These are phyloP conservation scores for Helicorthomorpha holstii DNA, from an alignment of 1,140 invertebrate genomes.

Conservation along the genomic window DNA sequence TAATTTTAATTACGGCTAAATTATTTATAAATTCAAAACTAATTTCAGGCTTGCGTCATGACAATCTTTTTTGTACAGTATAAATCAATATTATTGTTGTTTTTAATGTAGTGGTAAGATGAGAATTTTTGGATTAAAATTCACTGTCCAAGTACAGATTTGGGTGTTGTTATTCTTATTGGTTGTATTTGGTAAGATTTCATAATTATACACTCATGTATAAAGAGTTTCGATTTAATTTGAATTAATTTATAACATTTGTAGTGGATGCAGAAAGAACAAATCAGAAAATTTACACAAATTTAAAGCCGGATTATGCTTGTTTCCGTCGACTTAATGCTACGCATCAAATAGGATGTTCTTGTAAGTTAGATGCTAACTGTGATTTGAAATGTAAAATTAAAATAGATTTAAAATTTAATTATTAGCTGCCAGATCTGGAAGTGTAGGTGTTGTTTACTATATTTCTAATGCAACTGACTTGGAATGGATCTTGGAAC, in stretches of 20 bases:
- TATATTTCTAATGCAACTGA: slow-evolving; percentile 41
- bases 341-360: slow-evolving; percentile 81
- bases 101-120: too few species aligned
- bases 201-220: too few species aligned
- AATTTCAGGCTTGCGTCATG: too few species aligned
- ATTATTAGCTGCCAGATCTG: slow-evolving; percentile 21
- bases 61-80: too few species aligned
- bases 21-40: too few species aligned
- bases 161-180: too few species aligned
- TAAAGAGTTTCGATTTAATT: too few species aligned
- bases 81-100: too few species aligned
- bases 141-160: too few species aligned
- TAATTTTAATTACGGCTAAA: too few species aligned
- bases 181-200: too few species aligned
- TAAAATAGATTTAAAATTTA: not conserved
- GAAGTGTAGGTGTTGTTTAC: slow-evolving; percentile 71
- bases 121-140: too few species aligned
- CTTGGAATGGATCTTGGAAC: slow-evolving; percentile 48
- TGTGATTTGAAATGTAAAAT: not conserved
- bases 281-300: slow-evolving; percentile 61
- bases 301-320: slow-evolving; percentile 45
- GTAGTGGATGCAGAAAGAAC: slow-evolving; percentile 34
- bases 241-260: not conserved
- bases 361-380: slow-evolving; percentile 42
- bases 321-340: slow-evolving; percentile 79